Conservation (phyloP, 2,888 invertebrate species). For the Agapetus fuscipes region DNA sequence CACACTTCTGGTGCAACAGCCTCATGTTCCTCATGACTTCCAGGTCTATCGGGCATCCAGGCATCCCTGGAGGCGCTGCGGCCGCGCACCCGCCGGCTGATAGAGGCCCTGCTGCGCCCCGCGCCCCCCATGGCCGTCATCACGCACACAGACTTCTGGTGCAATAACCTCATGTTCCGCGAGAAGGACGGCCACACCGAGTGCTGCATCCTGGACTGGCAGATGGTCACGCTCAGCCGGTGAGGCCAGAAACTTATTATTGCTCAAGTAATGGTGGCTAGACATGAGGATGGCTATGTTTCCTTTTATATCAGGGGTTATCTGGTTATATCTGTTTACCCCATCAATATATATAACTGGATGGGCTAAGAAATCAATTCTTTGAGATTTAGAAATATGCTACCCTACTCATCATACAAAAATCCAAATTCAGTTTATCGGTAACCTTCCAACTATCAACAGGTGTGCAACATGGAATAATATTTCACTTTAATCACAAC, state of each 20-base stretch:
- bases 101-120: slow-evolving; percentile 60
- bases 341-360: too few species aligned
- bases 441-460: too few species aligned
- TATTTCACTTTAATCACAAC: too few species aligned
- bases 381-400: too few species aligned
- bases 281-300: too few species aligned
- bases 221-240: slow-evolving; percentile 70
- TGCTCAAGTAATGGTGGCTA: background rate
- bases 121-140: slow-evolving; percentile 65
- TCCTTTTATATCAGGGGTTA: too few species aligned
- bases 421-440: too few species aligned
- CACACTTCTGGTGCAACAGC: slow-evolving; percentile 80
- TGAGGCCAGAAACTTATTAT: slow-evolving; percentile 11
- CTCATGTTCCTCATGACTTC: slow-evolving; percentile 51
- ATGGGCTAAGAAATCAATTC: too few species aligned
- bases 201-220: slow-evolving; percentile 72
- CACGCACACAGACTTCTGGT: slow-evolving; percentile 79
- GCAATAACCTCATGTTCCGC: slow-evolving; percentile 64
- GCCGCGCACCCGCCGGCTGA: slow-evolving; percentile 60
- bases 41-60: slow-evolving; percentile 28
- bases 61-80: slow-evolving; percentile 56
- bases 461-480: too few species aligned
- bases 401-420: too few species aligned
- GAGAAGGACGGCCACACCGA: slow-evolving; percentile 42
- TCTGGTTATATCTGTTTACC: too few species aligned